Conservation (phyloP, 92 coral and sea anemone genomes). For the Metridium senile region DNA sequence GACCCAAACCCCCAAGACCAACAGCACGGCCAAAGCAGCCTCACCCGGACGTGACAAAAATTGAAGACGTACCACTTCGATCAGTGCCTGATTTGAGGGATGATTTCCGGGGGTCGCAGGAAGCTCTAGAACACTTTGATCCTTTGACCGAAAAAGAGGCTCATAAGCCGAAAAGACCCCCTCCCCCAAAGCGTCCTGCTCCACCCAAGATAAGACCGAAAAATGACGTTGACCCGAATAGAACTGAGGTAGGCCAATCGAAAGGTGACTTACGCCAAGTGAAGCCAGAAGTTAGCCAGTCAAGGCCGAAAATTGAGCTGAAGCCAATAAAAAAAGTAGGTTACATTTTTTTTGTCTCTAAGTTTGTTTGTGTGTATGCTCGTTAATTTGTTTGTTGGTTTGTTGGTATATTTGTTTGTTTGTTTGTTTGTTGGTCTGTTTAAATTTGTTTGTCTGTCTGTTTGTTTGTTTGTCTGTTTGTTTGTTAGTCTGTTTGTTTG, state of each 20-base stretch:
- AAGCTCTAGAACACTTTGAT: conserved; percentile 61
- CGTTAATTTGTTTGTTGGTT: background rate
- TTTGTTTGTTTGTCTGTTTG: background rate
- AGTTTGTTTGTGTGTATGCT: background rate
- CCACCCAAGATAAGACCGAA: conserved; percentile 43
- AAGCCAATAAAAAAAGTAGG: background rate
- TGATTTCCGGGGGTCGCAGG: conserved; percentile 22
- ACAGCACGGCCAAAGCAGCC: conserved; percentile 13
- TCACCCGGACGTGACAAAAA: too few relatives aligned
- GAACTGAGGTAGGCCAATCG: conserved; percentile 24
- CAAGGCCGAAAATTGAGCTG: background rate
- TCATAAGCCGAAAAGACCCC: conserved; percentile 68
- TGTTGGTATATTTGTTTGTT: background rate
- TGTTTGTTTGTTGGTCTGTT: background rate
- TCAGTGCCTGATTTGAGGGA: conserved; percentile 44
- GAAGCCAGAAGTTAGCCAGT: background rate
- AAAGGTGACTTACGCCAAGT: background rate
- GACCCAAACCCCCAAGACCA: conserved; percentile 85
- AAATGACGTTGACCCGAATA: background rate
- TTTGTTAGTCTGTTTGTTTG: background rate
- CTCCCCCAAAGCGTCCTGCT: conserved; percentile 72
- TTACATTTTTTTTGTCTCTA: background rate
- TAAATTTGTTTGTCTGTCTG: background rate
- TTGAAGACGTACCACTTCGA: conserved; percentile 39
- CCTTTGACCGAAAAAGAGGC: conserved; percentile 47